Evolutionary conservation across 2,113 vertebrate genomes (phyloP).

Genomic region (Callocephalon fimbriatum): DNA sequence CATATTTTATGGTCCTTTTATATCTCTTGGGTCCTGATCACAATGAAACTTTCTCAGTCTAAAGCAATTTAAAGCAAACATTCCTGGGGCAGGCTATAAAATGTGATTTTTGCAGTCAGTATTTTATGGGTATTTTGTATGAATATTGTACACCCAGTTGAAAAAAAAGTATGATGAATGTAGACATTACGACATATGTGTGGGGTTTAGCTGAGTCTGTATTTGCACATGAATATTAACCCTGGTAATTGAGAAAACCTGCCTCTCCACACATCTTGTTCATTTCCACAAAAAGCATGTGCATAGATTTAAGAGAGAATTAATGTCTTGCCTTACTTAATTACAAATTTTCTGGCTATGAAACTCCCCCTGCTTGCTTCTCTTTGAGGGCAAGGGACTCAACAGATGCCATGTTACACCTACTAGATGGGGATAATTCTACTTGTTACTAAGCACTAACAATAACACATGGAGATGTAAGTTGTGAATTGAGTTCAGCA

Average conservation of each 20-base stretch:
- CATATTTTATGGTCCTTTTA: constrained; percentile 69
- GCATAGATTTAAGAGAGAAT: constrained; percentile 61
- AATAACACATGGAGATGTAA: constrained; percentile 51
- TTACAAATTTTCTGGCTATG: constrained; percentile 58
- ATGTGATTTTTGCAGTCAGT: constrained; percentile 68
- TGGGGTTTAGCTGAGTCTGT: constrained; percentile 64
- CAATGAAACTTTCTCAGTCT: constrained; percentile 71
- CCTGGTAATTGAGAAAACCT: constrained; percentile 57
- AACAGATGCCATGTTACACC: constrained; percentile 52
- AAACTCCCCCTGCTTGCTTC: constrained; percentile 1
- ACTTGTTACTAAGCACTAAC: constrained; percentile 33
- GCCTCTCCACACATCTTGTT: constrained; percentile 54
- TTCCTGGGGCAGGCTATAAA: constrained; percentile 72
- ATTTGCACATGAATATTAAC: constrained; percentile 73
- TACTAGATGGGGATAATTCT: constrained; percentile 24
- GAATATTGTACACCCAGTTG: constrained; percentile 57
- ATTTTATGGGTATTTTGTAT: constrained; percentile 74
- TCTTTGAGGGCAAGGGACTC: constrained; percentile 27
- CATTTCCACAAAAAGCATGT: constrained; percentile 55
- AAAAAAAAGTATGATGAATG: constrained; percentile 60
- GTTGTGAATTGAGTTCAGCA: constrained; percentile 54
- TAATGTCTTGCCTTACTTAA: constrained; percentile 55
- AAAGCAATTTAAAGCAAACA: constrained; percentile 75
- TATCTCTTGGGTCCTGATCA: constrained; percentile 75
- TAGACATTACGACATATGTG: constrained; percentile 70